Evolutionary conservation across 2,888 invertebrate genomes (phyloP).

Genomic region (Pediacus dermestoides): DNA sequence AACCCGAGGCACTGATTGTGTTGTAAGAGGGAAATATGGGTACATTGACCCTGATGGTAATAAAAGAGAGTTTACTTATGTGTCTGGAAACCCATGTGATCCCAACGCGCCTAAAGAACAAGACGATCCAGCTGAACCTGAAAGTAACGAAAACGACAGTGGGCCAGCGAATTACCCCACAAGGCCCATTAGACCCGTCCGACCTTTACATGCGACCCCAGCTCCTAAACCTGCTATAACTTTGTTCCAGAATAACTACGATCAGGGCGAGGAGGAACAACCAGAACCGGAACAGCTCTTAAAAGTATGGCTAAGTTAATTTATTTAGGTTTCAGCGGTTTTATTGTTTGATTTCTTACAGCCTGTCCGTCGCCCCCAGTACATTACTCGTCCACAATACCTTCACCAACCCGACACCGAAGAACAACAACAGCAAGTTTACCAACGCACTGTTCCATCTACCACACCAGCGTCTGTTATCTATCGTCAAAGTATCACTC

Average conservation of each 20-base stretch:
- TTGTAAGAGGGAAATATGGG: conserved; percentile 82
- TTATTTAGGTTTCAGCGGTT: conserved; percentile 6
- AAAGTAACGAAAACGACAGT: conserved; percentile 51
- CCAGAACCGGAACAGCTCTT: conserved; percentile 54
- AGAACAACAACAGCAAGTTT: conserved; percentile 29
- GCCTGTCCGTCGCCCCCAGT: conserved; percentile 45
- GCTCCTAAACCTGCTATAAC: conserved; percentile 58
- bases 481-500: conserved; percentile 47
- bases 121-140: conserved; percentile 46
- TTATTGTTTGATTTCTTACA: conserved; percentile 26
- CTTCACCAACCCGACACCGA: conserved; percentile 34
- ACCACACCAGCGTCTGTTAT: conserved; percentile 50
- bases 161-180: conserved; percentile 65
- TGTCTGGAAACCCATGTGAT: conserved; percentile 81
- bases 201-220: conserved; percentile 43
- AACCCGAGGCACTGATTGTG: conserved; percentile 80
- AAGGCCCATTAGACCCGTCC: conserved; percentile 52
- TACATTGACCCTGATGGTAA: conserved; percentile 85
- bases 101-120: conserved; percentile 76
- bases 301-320: conserved; percentile 31
- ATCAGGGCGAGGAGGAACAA: conserved; percentile 60
- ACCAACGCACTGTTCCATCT: conserved; percentile 48
- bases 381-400: conserved; percentile 44
- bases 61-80: conserved; percentile 81
- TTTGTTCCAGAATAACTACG: conserved; percentile 69